phyloP scores from a whole-genome alignment of 2,113 vertebrate species.

The Fregata magnificens region DNA sequence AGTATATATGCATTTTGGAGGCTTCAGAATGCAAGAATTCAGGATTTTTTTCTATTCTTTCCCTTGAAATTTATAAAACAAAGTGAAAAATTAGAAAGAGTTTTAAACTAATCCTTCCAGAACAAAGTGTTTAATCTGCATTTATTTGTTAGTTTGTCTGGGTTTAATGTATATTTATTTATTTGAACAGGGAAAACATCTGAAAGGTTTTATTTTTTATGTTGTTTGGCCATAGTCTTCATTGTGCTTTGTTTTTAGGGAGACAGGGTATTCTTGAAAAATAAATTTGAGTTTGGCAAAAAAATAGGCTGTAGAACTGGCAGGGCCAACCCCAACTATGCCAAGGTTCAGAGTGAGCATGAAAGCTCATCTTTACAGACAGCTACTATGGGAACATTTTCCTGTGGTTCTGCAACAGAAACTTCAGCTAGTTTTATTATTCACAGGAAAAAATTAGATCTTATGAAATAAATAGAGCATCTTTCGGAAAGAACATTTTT shows the following conservation, averaged over 20 bases:
- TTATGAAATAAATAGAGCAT: neutral
- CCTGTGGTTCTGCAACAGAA: neutral
- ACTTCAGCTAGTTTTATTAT: neutral
- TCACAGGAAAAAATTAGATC: neutral
- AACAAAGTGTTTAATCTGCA: neutral
- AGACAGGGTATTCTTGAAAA: neutral
- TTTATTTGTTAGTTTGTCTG: neutral
- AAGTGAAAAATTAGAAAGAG: neutral
- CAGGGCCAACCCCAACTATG: neutral
- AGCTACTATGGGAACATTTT: neutral
- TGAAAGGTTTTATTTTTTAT: neutral
- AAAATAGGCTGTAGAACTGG: neutral
- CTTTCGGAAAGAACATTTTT: neutral
- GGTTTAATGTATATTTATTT: neutral
- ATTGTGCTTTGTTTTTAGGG: neutral
- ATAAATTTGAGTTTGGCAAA: neutral
- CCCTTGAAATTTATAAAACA: neutral
- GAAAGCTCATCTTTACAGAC: neutral
- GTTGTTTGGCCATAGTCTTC: neutral
- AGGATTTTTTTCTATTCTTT: neutral
- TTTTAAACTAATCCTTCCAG: neutral
- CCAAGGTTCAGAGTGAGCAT: neutral
- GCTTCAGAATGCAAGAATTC: neutral
- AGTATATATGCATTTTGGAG: neutral
- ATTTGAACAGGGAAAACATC: neutral